Percentiles rank a stretch among this genome's conserved stretches.
Evolutionary conservation across 2,113 vertebrate genomes (phyloP).

Genomic region (Alethe diademata): DNA sequence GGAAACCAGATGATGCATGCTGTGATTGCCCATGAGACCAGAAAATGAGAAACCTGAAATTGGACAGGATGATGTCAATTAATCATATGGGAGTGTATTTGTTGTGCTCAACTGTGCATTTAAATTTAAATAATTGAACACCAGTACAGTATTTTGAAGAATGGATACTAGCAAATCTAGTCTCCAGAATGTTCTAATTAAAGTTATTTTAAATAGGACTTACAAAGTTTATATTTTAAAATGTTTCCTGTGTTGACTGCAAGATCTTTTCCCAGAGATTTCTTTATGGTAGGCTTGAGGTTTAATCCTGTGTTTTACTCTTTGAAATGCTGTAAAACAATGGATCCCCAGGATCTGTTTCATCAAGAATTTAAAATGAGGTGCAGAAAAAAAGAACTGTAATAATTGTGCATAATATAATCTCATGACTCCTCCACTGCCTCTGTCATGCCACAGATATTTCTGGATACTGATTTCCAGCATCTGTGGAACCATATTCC

Average conservation of each 20-base stretch:
- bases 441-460: not conserved
- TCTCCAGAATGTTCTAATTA: not conserved
- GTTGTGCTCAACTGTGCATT: not conserved
- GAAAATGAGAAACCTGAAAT: not conserved
- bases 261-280: not conserved
- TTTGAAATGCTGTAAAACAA: not conserved
- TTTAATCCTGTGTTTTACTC: not conserved
- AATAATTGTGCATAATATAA: not conserved
- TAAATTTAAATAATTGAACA: not conserved
- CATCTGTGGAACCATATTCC: not conserved
- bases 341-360: not conserved
- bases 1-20: not conserved
- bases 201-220: not conserved
- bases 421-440: not conserved
- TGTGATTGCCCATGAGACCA: not conserved
- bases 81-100: not conserved
- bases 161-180: not conserved
- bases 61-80: not conserved
- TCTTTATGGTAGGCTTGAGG: not conserved
- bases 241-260: not conserved
- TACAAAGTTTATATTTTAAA: not conserved
- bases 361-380: not conserved
- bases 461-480: not conserved
- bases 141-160: not conserved
- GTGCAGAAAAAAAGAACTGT: not conserved